Evolutionary conservation across 92 coral and sea anemone species (phyloP), one percentile per base, ranked within the genome.

Genomic region (Montipora capitata): DNA sequence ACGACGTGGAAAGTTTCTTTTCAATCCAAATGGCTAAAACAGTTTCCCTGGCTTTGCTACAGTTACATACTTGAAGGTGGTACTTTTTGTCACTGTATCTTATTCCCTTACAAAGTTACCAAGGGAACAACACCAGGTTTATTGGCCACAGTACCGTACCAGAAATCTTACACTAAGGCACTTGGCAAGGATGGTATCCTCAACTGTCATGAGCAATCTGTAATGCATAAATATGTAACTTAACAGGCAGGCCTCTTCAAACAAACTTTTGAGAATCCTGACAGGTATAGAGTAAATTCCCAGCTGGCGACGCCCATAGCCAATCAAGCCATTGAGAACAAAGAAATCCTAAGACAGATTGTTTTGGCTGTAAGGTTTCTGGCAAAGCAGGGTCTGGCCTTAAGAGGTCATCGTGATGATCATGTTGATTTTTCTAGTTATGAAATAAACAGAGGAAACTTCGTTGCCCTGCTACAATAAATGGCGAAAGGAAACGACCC

Each of bases 31-130:
- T 85, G 89, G 89, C 89, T 85, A 15, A 85, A 85, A 64, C 89
- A 85, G 89, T 85, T 65, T 8, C 89, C 77, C 40, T 85, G 89
- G 89, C 83, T 85, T 85, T 85, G 83, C 86, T 78, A 87, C 85
- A 87, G 91, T 69, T 57, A 87, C 86, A 72, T 80, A 79, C 91
- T 87, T 79, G 82, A 87, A 87, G 91, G 87, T 87, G 91, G 91
- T 18, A 62, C 80, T 58, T 87, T 87, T 70, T 13, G 87, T 79
- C 85, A 79, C 80, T 87, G 91, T 78, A 87, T 87, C 85, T 79
- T 87, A 57, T 87, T 87, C 15, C 91, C 85, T 77, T 1, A 77
- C 72, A 86, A 86, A 78, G 85, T 78, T 69, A 68, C 72, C 39
- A 86, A 78, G 90, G 90, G 85, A 7, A 77, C 90, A 78, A 77